Conservation (phyloP, 2,888 invertebrate genomes). For the Acanthococcus lagerstroemiae region DNA sequence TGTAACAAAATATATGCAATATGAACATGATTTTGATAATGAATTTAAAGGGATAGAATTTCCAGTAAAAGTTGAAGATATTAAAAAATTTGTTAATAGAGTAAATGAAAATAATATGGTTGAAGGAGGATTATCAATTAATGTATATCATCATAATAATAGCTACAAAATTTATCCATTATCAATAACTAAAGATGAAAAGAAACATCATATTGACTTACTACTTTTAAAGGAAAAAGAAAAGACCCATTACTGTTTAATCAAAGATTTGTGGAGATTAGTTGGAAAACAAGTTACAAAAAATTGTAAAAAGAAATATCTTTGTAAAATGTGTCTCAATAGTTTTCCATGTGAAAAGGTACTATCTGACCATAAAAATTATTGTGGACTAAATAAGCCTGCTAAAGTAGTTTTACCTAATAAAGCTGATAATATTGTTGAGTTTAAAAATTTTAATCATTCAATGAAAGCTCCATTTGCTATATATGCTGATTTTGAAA, state of each 20-base stretch:
- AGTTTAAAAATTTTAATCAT: slow-evolving; percentile 4
- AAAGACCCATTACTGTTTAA: neutral
- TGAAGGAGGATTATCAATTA: slow-evolving; percentile 12
- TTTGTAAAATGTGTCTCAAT: slow-evolving; percentile 5
- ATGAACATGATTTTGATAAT: slow-evolving; percentile 4
- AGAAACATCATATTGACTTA: slow-evolving; percentile 2
- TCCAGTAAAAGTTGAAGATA: slow-evolving; percentile 2
- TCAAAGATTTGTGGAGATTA: slow-evolving; percentile 4
- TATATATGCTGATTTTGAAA: slow-evolving; percentile 8
- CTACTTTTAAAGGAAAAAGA: slow-evolving; percentile 3
- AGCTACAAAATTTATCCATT: neutral
- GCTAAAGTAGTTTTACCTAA: neutral
- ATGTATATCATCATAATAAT: slow-evolving; percentile 11
- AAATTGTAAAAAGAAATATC: slow-evolving; percentile 8
- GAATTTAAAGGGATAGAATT: slow-evolving; percentile 5
- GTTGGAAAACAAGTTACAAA: slow-evolving; percentile 10
- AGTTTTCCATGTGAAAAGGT: slow-evolving; percentile 9
- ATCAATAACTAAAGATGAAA: slow-evolving; percentile 16
- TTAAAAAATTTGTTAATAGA: slow-evolving; percentile 11
- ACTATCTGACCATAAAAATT: slow-evolving; percentile 3
- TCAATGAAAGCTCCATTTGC: slow-evolving; percentile 3
- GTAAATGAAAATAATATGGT: slow-evolving; percentile 1
- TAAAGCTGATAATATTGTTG: neutral
- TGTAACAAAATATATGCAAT: slow-evolving; percentile 1
- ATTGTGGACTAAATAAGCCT: neutral